Evolutionary conservation across 1,140 invertebrate genomes (phyloP).

Genomic region (Apolygus lucorum): DNA sequence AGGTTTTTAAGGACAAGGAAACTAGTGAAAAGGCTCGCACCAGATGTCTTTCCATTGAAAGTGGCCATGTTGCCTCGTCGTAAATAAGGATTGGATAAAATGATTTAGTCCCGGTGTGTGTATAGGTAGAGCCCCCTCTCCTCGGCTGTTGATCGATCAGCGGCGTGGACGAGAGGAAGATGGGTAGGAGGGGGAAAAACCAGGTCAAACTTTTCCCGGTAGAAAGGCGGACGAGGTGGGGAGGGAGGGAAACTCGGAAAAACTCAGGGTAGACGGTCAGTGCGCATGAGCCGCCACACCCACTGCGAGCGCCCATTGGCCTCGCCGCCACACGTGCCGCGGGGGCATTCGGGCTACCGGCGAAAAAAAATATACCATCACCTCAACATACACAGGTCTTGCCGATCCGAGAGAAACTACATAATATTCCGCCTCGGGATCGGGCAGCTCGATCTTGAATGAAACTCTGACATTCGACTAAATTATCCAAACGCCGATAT

Average conservation of each 20-base stretch:
- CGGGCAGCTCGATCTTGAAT: too few relatives aligned
- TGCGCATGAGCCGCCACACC: constrained; percentile 9
- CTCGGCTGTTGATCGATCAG: constrained; percentile 7
- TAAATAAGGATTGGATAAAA: constrained; percentile 2
- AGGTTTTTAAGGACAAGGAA: too few relatives aligned
- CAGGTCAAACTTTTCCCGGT: constrained; percentile 9
- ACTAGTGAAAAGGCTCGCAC: too few relatives aligned
- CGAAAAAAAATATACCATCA: neutral
- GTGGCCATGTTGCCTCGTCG: too few relatives aligned
- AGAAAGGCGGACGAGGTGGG: neutral
- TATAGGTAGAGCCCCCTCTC: neutral
- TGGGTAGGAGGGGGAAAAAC: constrained; percentile 9
- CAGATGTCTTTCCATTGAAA: too few relatives aligned
- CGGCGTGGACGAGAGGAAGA: neutral
- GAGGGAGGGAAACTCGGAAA: neutral
- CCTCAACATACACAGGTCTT: neutral
- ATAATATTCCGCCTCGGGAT: too few relatives aligned
- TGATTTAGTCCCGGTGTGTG: constrained; percentile 8
- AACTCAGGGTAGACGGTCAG: neutral
- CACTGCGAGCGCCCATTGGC: constrained; percentile 11
- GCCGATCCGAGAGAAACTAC: too few relatives aligned
- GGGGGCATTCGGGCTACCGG: neutral
- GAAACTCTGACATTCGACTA: too few relatives aligned
- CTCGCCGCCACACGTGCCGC: constrained; percentile 7
- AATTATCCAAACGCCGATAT: too few relatives aligned